phyloP scores from a whole-genome alignment of 2,113 vertebrate species.

The Eudorcas thomsonii region DNA sequence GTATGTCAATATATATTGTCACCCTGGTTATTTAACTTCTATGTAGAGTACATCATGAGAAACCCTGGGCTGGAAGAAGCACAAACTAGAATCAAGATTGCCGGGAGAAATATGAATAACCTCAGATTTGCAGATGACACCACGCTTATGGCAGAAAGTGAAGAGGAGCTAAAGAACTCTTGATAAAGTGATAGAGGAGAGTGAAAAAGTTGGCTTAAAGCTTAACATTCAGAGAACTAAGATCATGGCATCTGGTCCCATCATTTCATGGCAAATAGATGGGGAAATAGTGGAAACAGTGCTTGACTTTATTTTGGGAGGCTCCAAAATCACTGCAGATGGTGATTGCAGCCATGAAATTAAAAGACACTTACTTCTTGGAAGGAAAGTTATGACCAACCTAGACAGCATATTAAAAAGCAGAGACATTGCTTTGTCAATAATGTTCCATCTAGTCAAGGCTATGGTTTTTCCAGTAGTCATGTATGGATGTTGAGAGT shows the following conservation, averaged over 20 bases:
- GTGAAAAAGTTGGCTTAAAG: background rate
- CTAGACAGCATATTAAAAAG: background rate
- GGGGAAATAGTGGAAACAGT: background rate
- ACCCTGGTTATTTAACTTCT: background rate
- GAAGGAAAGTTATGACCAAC: background rate
- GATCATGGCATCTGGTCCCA: background rate
- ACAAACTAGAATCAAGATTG: background rate
- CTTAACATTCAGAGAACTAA: background rate
- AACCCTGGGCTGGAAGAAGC: background rate
- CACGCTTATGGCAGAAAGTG: background rate
- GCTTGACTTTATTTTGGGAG: background rate
- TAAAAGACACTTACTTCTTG: background rate
- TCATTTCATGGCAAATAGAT: background rate
- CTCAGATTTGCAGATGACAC: background rate
- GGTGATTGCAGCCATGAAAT: background rate
- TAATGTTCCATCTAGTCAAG: background rate
- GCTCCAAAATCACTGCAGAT: background rate
- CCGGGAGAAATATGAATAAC: background rate
- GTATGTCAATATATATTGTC: fast-evolving
- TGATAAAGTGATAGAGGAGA: background rate
- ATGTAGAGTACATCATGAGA: background rate
- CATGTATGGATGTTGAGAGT: background rate
- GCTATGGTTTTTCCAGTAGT: background rate
- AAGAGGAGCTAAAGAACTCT: background rate
- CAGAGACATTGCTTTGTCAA: background rate